These are phyloP conservation scores for Serripes groenlandicus DNA, from an alignment of 2,888 invertebrate species.

Conservation along the genomic window DNA sequence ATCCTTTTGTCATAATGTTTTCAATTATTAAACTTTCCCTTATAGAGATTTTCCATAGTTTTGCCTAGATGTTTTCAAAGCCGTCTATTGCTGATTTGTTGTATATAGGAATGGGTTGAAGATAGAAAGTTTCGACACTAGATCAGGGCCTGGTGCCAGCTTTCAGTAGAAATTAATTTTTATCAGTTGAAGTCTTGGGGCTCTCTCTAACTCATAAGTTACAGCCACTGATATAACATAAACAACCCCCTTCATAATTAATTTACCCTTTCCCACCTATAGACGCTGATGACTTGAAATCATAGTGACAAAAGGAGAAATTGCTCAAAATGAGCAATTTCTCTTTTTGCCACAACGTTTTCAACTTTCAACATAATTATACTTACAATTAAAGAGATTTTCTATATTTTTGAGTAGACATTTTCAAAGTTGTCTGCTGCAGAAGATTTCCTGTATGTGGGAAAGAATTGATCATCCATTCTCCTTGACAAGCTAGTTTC, in stretches of 20 bases:
- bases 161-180: conserved; percentile 26
- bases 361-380: not conserved
- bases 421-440: too few relatives aligned
- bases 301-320: conserved; percentile 9
- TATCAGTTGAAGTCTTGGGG: conserved; percentile 22
- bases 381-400: too few relatives aligned
- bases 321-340: not conserved
- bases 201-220: conserved; percentile 20
- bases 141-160: conserved; percentile 17
- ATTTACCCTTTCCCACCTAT: not conserved
- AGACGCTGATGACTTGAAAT: not conserved
- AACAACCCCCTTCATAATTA: conserved; percentile 8
- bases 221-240: not conserved
- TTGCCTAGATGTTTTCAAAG: too few relatives aligned
- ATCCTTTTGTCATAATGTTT: too few relatives aligned
- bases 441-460: too few relatives aligned
- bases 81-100: too few relatives aligned
- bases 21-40: too few relatives aligned
- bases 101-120: too few relatives aligned
- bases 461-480: too few relatives aligned
- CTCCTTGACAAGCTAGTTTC: too few relatives aligned
- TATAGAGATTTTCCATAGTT: too few relatives aligned
- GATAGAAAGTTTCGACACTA: conserved; percentile 10
- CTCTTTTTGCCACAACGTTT: conserved; percentile 5
- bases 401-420: too few relatives aligned